Conservation (phyloP, 2,113 vertebrate species). For the Ceratotherium simum region DNA sequence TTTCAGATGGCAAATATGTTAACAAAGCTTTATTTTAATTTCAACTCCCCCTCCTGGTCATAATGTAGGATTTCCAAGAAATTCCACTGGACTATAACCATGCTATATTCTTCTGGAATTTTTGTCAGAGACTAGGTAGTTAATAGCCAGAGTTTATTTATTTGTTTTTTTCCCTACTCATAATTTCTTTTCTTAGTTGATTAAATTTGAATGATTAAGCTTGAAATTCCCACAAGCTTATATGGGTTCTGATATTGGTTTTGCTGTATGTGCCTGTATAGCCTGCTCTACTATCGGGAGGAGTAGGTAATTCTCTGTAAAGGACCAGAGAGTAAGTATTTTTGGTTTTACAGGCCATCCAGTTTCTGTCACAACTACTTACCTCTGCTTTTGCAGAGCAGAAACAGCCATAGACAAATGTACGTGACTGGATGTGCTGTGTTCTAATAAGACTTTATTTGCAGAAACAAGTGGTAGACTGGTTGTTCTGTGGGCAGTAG, state of each 20-base stretch:
- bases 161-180: background rate
- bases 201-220: background rate
- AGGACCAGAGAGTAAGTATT: background rate
- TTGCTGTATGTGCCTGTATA: background rate
- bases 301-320: background rate
- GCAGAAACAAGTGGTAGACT: background rate
- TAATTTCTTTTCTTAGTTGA: background rate
- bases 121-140: background rate
- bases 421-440: background rate
- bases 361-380: background rate
- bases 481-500: background rate
- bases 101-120: background rate
- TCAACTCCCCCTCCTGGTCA: background rate
- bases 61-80: constrained; percentile 27
- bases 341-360: background rate
- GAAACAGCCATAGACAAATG: background rate
- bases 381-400: background rate
- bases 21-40: background rate
- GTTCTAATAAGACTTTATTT: background rate
- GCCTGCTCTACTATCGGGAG: background rate
- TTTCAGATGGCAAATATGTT: background rate
- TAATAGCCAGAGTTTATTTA: background rate
- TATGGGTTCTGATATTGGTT: background rate
- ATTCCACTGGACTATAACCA: background rate
- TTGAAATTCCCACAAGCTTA: background rate